These are phyloP conservation scores for Prietella phreatophila DNA, from an alignment of 2,113 vertebrate genomes.

Conservation along the genomic window DNA sequence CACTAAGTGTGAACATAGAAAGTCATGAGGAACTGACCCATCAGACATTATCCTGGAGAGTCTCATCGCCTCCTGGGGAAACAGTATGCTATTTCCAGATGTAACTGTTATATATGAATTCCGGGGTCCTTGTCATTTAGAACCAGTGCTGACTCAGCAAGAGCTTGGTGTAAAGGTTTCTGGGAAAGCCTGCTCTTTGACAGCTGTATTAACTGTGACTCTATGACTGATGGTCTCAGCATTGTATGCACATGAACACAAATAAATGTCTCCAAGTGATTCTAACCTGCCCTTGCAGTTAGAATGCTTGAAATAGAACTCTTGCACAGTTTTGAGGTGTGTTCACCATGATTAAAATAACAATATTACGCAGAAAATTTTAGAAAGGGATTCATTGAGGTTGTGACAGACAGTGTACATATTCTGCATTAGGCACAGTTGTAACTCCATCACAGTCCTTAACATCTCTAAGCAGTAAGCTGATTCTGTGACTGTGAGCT, in stretches of 20 bases:
- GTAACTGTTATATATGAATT: not conserved
- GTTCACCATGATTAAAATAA: not conserved
- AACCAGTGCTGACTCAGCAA: not conserved
- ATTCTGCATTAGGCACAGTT: not conserved
- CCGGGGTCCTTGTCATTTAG: not conserved
- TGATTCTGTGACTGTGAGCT: not conserved
- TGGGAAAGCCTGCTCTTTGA: not conserved
- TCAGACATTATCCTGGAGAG: not conserved
- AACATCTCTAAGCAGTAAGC: not conserved
- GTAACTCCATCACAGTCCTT: not conserved
- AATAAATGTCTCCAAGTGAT: not conserved
- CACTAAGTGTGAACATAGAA: not conserved
- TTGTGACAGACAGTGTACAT: not conserved
- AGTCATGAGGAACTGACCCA: too few relatives aligned
- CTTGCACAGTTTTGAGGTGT: not conserved
- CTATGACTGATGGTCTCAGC: not conserved
- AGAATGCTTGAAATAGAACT: not conserved
- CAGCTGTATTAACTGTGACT: not conserved
- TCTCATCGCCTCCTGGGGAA: not conserved
- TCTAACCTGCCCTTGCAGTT: not conserved
- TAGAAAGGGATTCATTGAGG: not conserved
- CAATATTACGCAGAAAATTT: not conserved
- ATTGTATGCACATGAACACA: not conserved
- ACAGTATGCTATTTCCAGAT: not conserved
- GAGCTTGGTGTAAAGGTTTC: not conserved